Percentiles rank a stretch among this genome's conserved stretches.
These are phyloP conservation scores for Penaeus indicus DNA, from an alignment of 1,140 invertebrate species.

Conservation along the genomic window DNA sequence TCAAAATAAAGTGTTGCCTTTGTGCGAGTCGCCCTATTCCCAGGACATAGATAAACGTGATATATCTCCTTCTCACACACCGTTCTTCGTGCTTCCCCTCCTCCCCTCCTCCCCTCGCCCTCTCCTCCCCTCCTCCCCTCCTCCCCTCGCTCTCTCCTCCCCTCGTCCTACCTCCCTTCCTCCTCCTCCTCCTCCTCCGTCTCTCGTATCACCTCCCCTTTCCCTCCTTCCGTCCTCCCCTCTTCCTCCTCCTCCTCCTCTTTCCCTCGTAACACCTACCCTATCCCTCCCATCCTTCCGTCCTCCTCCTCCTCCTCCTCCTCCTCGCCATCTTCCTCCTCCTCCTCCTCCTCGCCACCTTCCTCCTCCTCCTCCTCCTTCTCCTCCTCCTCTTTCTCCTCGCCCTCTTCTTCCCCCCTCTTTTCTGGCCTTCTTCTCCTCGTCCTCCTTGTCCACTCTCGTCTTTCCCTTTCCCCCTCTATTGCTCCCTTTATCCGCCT, in stretches of 20 bases:
- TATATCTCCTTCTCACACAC: slow-evolving; percentile 59
- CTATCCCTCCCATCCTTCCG: neutral
- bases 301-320: neutral
- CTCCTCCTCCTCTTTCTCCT: neutral
- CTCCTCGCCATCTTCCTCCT: neutral
- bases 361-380: neutral
- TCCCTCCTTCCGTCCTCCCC: neutral
- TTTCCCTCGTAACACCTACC: neutral
- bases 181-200: neutral
- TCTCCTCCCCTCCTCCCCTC: slow-evolving; percentile 25
- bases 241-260: slow-evolving; percentile 1
- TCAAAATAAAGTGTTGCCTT: slow-evolving; percentile 67
- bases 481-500: neutral
- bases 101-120: slow-evolving; percentile 1
- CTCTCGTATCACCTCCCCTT: neutral
- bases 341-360: neutral
- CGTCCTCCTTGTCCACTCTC: neutral
- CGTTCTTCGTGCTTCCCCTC: slow-evolving; percentile 36
- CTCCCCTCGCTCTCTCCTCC: neutral
- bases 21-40: slow-evolving; percentile 65
- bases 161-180: neutral
- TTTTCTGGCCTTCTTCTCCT: neutral
- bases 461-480: slow-evolving; percentile 21
- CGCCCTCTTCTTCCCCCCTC: neutral
- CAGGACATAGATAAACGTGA: slow-evolving; percentile 66